A percentile compares a stretch with the other conserved stretches of the same genome.
Evolutionary conservation across 2,797 vertebrate genomes (phyloP).

Genomic region (Acanthiza pusilla): DNA sequence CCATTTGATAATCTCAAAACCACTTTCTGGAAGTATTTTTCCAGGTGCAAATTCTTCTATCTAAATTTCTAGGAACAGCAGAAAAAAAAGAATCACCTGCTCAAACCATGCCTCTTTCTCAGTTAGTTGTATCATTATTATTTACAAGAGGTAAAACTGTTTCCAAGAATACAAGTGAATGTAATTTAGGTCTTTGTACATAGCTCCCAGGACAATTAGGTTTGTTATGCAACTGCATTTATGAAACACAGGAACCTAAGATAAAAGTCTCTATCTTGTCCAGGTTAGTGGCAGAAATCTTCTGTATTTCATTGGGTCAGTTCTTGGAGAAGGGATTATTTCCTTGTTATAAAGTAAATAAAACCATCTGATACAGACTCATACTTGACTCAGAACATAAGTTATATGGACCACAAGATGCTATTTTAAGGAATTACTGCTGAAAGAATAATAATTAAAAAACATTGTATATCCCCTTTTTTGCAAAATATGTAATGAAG

Average conservation of each 20-base stretch:
- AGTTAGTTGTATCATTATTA: not conserved
- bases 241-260: not conserved
- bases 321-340: slow-evolving; percentile 47
- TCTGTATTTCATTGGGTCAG: not conserved
- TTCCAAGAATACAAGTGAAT: not conserved
- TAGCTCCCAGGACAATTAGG: not conserved
- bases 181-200: not conserved
- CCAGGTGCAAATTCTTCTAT: not conserved
- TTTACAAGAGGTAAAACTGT: slow-evolving; percentile 25
- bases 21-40: not conserved
- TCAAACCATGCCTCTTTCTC: not conserved
- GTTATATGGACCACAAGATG: slow-evolving; percentile 11
- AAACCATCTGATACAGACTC: slow-evolving; percentile 4
- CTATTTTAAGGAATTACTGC: slow-evolving; percentile 3
- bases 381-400: not conserved
- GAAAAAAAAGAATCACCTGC: not conserved
- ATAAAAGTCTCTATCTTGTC: not conserved
- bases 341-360: slow-evolving; percentile 8
- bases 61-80: not conserved
- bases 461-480: slow-evolving; percentile 42
- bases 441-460: slow-evolving; percentile 14
- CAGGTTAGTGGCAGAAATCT: not conserved
- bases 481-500: not conserved
- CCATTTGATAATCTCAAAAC: not conserved
- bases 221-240: not conserved